Base-by-base conservation (phyloP, 1,140 invertebrate species). In the Bombyx mandarina region DNA sequence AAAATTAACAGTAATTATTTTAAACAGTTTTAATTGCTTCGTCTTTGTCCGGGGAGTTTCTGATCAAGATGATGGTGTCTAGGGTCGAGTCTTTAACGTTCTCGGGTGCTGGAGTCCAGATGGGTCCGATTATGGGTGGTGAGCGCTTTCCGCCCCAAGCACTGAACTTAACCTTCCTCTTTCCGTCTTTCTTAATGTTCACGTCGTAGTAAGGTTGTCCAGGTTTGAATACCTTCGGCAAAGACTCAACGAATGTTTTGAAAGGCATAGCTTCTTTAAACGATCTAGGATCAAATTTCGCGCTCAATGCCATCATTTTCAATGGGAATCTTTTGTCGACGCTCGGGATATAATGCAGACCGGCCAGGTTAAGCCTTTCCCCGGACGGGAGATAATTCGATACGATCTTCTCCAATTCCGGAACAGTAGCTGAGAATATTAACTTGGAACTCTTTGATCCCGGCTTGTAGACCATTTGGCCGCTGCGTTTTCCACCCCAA, bases 131-230 rank as follows among this genome's bases (percentile, higher is more conserved):
- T 12, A 86, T 81, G 0, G 81, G 81, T 9, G 81, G 81, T 3
- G 80, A 78, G 46, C 81, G 63, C 56, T 86, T 86, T 0, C 81
- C 81, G 35, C 81, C 81, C 83, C 83, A 84, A 5, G 73, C 76
- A 55, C 81, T 86, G 48, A 86, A 86, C 44, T 84, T 86, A 3
- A 84, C 76, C 63, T 86, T 86, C 61, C 81, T 77, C 56, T 86
- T 86, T 0, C 80, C 81, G 49, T 86, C 81, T 48, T 80, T 86
- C 57, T 84, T 86, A 43, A 84, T 63, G 54, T 75, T 69, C 0
- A 84, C 72, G 48, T 83, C 73, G 12, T 57, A 47, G 48, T 85
- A 85, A 2, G 83, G 73, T 58, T 85, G 81, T 0, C 83, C 81
- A 10, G 77, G 73, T 44, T 81, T 86, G 49, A 75, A 86, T 1